These are phyloP conservation scores for Corvus moneduloides DNA, from an alignment of 2,113 vertebrate species.

Conservation along the genomic window DNA sequence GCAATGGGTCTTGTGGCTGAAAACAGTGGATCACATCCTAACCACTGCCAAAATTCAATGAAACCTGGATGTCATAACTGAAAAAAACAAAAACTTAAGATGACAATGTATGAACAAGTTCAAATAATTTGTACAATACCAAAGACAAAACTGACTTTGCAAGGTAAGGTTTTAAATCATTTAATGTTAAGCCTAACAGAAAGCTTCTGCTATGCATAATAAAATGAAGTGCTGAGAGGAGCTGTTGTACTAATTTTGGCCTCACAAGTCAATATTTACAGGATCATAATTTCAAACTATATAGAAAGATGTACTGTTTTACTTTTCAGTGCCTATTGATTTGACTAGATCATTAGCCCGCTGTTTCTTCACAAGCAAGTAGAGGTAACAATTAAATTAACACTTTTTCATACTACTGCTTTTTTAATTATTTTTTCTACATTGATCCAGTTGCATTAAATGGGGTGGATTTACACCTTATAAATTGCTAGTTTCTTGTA, in stretches of 20 bases:
- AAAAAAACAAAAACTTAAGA: background rate
- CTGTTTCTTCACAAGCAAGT: background rate
- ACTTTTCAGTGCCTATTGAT: background rate
- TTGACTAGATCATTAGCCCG: background rate
- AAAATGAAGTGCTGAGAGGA: background rate
- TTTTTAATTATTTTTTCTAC: background rate
- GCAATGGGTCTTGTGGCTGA: background rate
- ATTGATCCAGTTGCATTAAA: background rate
- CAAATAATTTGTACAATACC: background rate
- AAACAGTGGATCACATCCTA: background rate
- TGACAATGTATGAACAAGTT: background rate
- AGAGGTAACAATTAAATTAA: background rate
- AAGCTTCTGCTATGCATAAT: background rate
- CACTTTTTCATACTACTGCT: background rate
- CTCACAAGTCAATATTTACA: background rate
- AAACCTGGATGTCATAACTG: background rate
- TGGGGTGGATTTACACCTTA: background rate
- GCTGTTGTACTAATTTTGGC: background rate
- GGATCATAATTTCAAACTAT: background rate
- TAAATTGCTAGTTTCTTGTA: background rate
- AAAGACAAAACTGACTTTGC: background rate
- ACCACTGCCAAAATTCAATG: background rate
- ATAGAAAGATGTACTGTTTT: background rate
- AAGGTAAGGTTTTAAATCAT: background rate
- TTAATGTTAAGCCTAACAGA: background rate